A percentile compares a stretch with the other conserved stretches of the same genome.
Evolutionary conservation across 2,888 invertebrate species (phyloP).

Genomic region (Leptogaster cylindrica): DNA sequence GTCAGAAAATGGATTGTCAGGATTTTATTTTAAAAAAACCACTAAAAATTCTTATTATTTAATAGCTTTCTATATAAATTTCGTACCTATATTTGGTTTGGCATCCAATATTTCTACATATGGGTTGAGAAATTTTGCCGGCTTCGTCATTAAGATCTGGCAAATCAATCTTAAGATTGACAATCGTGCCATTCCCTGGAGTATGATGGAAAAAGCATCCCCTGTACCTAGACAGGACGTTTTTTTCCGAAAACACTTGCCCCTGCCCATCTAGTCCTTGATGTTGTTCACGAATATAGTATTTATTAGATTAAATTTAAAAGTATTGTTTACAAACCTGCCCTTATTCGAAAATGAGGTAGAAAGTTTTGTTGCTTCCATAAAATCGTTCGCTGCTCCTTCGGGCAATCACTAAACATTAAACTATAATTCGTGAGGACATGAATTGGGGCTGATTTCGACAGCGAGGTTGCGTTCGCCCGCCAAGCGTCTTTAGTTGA

Average conservation of each 20-base stretch:
- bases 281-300: no score
- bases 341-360: constrained; percentile 34
- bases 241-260: no score
- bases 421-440: constrained; percentile 48
- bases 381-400: constrained; percentile 43
- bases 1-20: no score
- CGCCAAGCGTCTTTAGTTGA: constrained; percentile 47
- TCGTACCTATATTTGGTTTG: constrained; percentile 45
- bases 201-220: constrained; percentile 10
- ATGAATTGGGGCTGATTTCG: constrained; percentile 47
- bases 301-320: no score
- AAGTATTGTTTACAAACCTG: no score
- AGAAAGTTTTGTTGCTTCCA: constrained; percentile 45
- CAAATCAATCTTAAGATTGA: background rate
- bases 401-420: constrained; percentile 51
- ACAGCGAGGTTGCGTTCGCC: constrained; percentile 45
- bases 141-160: background rate
- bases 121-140: background rate
- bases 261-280: no score
- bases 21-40: background rate
- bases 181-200: background rate
- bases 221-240: no score
- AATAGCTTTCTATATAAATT: background rate
- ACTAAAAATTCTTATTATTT: no score
- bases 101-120: constrained; percentile 39